Conservation (phyloP, 2,797 vertebrate species). For the Leuciscus waleckii region DNA sequence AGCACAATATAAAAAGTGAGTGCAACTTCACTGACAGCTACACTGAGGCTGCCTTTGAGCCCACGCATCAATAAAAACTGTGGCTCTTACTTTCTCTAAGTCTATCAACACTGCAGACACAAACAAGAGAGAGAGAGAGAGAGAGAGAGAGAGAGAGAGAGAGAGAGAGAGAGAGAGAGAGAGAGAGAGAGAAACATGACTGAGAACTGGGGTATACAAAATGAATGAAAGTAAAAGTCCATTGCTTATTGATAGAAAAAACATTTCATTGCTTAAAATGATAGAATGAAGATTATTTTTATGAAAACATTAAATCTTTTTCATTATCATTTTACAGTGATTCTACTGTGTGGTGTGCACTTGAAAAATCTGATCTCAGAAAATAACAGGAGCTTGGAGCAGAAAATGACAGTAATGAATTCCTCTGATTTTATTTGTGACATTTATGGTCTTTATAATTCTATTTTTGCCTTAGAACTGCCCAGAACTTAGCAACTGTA, state of each 20-base stretch:
- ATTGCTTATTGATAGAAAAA: constrained; percentile 25
- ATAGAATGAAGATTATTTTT: background rate
- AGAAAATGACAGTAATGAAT: background rate
- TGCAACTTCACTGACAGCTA: constrained; percentile 56
- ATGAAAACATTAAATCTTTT: background rate
- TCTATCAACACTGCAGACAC: constrained; percentile 56
- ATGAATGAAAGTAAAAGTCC: constrained; percentile 43
- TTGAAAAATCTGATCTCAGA: background rate
- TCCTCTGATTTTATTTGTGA: constrained; percentile 6
- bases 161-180: constrained; percentile 34
- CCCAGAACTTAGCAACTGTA: background rate
- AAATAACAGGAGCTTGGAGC: background rate
- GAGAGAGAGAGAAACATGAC: constrained; percentile 11
- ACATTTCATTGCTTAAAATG: constrained; percentile 1
- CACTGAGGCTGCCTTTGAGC: constrained; percentile 63
- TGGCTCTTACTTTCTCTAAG: constrained; percentile 52
- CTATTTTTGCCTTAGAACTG: background rate
- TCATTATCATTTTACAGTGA: background rate
- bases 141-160: constrained; percentile 15
- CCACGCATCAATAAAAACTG: constrained; percentile 66
- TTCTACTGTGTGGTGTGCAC: background rate
- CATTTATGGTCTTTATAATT: background rate
- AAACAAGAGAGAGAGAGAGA: constrained; percentile 32
- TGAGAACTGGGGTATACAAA: background rate
- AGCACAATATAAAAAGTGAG: constrained; percentile 56